Base-by-base conservation (phyloP, 2,113 vertebrate genomes). In the Sebastes fasciatus region DNA sequence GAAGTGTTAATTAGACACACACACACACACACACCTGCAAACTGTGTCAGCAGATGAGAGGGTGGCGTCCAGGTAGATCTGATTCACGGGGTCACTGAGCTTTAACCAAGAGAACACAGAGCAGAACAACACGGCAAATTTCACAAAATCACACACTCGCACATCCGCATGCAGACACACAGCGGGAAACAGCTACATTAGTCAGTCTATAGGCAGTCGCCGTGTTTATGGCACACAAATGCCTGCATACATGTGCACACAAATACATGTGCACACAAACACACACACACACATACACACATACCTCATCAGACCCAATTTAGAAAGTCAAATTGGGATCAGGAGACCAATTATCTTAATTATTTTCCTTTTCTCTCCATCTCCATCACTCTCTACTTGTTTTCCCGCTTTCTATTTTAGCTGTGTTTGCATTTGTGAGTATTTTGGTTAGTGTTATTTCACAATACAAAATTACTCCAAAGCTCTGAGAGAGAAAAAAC, bases 321-420 rank as follows among this genome's bases (percentile, higher is more conserved):
- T 90, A 87, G 82, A 94, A 89, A 93, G 88, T 92, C 82, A 90
- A 90, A 95, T 92, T 94, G 86, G 91, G 92, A 95, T 93, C 92
- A 93, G 80, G 94, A 94, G 93, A 95, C 93, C 92, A 96, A 95
- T 96, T 95, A 95, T 90, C 89, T 88, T 93, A 94, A 95, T 95
- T 93, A 89, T 92, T 90, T 92, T 92, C 70, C 80, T 76, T 89
- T 92, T 91, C 85, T 88, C 72, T 88, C 73, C 82, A 84, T 88
- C 72, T 88, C 73, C 82, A 86, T 92, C 80, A 89, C 57, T 82
- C 61, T 75, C 80, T 62, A 42, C 80, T 89, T 88, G 79, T 91
- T 93, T 89, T 87, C 81, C 86, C 81, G 79, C 80, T 43, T 92
- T 86, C 86, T 89, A 86, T 92, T 95, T 92, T 91, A 91, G 92